These are phyloP conservation scores for Astyanax mexicanus DNA, from an alignment of 2,797 vertebrate species.

Conservation along the genomic window DNA sequence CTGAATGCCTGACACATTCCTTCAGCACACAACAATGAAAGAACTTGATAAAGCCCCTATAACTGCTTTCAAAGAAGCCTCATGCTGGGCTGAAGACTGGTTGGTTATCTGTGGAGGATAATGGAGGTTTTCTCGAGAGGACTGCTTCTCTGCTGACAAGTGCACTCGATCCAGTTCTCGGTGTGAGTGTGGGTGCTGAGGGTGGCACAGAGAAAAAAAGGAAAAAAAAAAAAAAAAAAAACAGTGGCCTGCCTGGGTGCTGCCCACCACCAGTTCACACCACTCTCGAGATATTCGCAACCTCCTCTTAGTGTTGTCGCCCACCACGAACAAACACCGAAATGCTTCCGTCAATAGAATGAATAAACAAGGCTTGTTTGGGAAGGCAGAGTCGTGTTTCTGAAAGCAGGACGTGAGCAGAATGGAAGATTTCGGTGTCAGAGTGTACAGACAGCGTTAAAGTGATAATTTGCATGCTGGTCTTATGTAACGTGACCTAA, in stretches of 20 bases:
- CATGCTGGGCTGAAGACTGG: slow-evolving; percentile 12
- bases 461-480: not conserved
- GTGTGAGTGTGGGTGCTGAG: not conserved
- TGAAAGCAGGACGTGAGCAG: not conserved
- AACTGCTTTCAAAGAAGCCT: not conserved
- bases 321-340: slow-evolving; percentile 19
- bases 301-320: slow-evolving; percentile 13
- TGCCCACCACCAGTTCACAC: slow-evolving; percentile 45
- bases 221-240: not conserved
- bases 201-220: not conserved
- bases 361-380: slow-evolving; percentile 16
- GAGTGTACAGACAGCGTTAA: not conserved
- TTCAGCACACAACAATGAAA: not conserved
- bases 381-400: not conserved
- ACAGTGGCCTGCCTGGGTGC: not conserved
- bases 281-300: slow-evolving; percentile 26
- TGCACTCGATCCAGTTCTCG: not conserved
- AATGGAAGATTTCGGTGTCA: not conserved
- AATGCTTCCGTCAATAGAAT: slow-evolving; percentile 9
- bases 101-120: not conserved
- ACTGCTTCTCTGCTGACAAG: not conserved
- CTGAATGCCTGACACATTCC: not conserved
- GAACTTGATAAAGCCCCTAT: not conserved
- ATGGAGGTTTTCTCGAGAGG: not conserved
- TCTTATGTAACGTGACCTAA: slow-evolving; percentile 21